A percentile compares a stretch with the other conserved stretches of the same genome.
These are phyloP conservation scores for Neodon shergylaensis DNA, from an alignment of 2,113 vertebrate species.

Conservation along the genomic window DNA sequence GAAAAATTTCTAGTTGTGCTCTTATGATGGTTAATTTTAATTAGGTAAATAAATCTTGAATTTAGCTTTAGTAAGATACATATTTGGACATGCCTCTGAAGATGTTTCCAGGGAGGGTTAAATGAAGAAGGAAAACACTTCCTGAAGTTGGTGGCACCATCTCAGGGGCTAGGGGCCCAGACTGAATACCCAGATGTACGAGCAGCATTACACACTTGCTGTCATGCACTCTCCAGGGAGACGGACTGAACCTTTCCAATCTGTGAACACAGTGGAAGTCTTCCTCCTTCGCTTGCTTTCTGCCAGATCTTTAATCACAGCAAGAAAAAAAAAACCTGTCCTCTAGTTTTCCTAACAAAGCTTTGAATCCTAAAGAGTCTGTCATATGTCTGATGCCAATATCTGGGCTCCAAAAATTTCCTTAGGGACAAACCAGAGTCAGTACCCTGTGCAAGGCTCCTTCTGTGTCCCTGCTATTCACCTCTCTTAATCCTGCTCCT, in stretches of 20 bases:
- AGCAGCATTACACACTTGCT: accelerated
- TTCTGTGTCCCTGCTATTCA: neutral
- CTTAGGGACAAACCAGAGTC: neutral
- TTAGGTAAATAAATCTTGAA: neutral
- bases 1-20: neutral
- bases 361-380: neutral
- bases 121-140: neutral
- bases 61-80: neutral
- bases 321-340: neutral
- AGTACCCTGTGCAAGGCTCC: neutral
- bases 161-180: neutral
- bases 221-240: neutral
- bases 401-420: neutral
- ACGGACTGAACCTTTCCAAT: neutral
- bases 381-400: neutral
- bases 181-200: neutral
- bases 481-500: neutral
- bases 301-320: neutral
- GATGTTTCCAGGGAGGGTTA: neutral
- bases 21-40: neutral
- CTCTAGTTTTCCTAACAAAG: neutral
- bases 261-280: neutral
- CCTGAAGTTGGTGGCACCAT: too few species aligned
- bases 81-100: neutral
- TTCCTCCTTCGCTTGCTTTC: too few species aligned